Evolutionary conservation across 53 echinoderm and acorn worm genomes (phyloP).

Genomic region (Apostichopus leukothele): DNA sequence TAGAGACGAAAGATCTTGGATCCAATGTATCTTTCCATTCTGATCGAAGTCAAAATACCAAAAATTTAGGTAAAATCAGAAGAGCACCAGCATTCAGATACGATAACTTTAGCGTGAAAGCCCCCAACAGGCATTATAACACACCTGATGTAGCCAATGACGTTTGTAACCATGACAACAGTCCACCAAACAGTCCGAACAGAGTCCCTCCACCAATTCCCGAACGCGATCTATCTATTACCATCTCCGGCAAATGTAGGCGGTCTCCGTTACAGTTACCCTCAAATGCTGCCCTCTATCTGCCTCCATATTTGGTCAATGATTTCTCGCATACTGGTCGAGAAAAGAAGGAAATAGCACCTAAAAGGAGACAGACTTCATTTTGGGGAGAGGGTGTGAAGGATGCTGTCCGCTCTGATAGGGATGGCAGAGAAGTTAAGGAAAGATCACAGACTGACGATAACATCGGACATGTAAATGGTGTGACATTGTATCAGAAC

Average conservation of each 20-base stretch:
- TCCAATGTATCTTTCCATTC: background rate
- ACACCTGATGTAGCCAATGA: background rate
- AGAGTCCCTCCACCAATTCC: background rate
- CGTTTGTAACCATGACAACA: background rate
- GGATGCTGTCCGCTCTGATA: no score
- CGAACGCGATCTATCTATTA: background rate
- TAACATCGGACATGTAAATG: background rate
- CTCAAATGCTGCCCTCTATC: background rate
- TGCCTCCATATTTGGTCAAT: background rate
- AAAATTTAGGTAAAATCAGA: background rate
- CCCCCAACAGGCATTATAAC: background rate
- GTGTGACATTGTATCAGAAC: conserved; percentile 14
- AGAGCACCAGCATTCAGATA: background rate
- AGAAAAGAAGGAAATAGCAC: background rate
- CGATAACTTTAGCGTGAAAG: background rate
- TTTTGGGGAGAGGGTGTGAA: background rate
- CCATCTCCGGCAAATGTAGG: background rate
- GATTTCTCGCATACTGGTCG: no score
- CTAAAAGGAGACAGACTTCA: background rate
- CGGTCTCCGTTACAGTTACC: conserved; percentile 17
- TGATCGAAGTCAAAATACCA: background rate
- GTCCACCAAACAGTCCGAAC: conserved; percentile 6
- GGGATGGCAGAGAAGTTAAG: background rate
- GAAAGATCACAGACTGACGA: background rate
- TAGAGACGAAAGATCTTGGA: no score